These are phyloP conservation scores for Syrista parreyssii DNA, from an alignment of 2,888 invertebrate genomes.

Conservation along the genomic window DNA sequence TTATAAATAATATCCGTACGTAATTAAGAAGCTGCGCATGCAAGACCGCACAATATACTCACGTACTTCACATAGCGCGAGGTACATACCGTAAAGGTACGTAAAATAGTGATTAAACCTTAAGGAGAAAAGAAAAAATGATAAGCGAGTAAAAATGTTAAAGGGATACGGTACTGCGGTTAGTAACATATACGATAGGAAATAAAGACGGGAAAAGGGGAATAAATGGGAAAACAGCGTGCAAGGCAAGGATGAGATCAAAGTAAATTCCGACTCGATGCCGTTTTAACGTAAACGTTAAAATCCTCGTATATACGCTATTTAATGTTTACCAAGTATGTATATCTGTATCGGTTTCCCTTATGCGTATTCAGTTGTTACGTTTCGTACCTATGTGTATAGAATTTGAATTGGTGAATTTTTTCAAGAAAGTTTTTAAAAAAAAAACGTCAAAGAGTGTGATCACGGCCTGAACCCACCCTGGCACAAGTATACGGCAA, in stretches of 20 bases:
- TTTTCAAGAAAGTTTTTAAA: constrained; percentile 21
- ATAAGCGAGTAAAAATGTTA: neutral
- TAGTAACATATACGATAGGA: constrained; percentile 11
- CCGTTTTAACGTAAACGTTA: neutral
- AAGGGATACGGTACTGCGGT: constrained; percentile 18
- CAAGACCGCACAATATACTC: constrained; percentile 49
- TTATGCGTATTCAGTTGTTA: neutral
- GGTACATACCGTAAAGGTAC: constrained; percentile 49
- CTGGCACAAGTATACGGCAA: constrained; percentile 62
- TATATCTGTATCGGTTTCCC: constrained; percentile 1
- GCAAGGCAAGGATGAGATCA: neutral
- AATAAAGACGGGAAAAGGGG: constrained; percentile 5
- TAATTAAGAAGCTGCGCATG: constrained; percentile 52
- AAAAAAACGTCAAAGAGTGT: constrained; percentile 52
- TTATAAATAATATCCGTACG: constrained; percentile 56
- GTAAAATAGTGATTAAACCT: constrained; percentile 45
- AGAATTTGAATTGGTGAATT: constrained; percentile 5
- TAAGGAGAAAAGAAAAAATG: constrained; percentile 3
- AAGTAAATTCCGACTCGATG: neutral
- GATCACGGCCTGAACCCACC: constrained; percentile 55
- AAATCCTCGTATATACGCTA: neutral
- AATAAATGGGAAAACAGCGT: neutral
- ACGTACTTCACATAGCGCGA: constrained; percentile 45
- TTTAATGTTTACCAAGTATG: neutral
- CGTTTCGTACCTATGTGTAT: constrained; percentile 22